These are phyloP conservation scores for Haliaeetus leucogaster DNA, from an alignment of 2,113 vertebrate species.

Conservation along the genomic window DNA sequence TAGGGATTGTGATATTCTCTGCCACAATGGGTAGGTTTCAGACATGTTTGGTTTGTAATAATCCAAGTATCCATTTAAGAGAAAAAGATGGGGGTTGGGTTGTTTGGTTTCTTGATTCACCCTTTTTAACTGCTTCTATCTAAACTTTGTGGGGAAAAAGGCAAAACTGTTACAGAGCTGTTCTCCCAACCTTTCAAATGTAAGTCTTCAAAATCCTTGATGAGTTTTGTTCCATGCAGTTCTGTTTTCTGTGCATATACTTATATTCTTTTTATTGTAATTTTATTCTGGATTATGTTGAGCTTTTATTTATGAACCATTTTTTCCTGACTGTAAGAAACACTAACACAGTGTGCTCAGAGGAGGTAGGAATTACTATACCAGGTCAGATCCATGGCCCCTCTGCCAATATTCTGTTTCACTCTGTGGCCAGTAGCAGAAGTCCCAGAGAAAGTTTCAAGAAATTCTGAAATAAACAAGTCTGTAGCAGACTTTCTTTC, in stretches of 20 bases:
- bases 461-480: background rate
- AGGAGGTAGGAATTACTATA: background rate
- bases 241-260: background rate
- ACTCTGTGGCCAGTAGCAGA: background rate
- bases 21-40: constrained; percentile 90
- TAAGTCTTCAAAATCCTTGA: background rate
- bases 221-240: background rate
- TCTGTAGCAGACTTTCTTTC: background rate
- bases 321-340: background rate
- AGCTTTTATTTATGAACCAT: background rate
- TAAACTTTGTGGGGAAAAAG: background rate
- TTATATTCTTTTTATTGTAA: background rate
- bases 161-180: background rate
- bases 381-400: background rate
- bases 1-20: constrained; percentile 98
- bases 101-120: background rate
- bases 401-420: background rate
- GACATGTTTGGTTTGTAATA: background rate
- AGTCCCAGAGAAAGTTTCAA: background rate
- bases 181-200: background rate
- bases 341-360: background rate
- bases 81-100: background rate
- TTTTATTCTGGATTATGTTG: background rate
- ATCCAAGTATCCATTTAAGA: background rate
- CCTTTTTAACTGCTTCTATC: background rate